Conservation (phyloP, 2,113 vertebrate species). For the Pachycephala philippinensis region DNA sequence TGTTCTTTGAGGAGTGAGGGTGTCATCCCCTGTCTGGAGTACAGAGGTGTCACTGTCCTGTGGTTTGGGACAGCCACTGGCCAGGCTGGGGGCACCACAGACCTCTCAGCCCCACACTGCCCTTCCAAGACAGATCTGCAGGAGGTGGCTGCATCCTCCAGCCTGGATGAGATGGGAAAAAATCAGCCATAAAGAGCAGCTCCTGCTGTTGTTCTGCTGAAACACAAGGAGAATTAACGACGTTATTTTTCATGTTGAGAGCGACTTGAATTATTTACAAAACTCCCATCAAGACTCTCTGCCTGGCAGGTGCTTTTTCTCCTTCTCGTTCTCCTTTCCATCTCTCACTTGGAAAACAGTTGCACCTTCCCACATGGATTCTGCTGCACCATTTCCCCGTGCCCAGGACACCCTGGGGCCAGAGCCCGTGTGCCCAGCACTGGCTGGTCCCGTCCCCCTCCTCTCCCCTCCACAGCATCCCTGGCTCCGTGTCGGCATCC, state of each 20-base stretch:
- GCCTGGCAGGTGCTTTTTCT: neutral
- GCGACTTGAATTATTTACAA: neutral
- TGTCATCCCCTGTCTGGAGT: neutral
- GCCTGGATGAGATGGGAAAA: neutral
- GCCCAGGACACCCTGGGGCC: neutral
- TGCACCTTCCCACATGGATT: fast-evolving
- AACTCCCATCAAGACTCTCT: neutral
- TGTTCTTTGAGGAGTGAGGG: neutral
- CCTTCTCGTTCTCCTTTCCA: neutral
- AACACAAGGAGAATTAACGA: neutral
- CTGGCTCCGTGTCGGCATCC: neutral
- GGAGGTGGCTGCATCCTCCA: neutral
- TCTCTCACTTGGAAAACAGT: fast-evolving
- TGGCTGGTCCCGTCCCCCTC: neutral
- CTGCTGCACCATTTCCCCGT: fast-evolving
- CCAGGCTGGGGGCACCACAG: neutral
- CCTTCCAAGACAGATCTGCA: fast-evolving
- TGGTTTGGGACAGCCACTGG: fast-evolving
- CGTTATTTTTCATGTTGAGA: neutral
- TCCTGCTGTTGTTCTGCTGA: neutral
- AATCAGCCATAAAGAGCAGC: neutral
- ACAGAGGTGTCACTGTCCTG: neutral
- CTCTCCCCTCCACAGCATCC: neutral
- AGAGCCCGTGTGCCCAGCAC: fast-evolving
- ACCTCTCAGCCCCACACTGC: neutral